These are phyloP conservation scores for Mastacembelus armatus DNA, from an alignment of 2,797 vertebrate species.

Conservation along the genomic window DNA sequence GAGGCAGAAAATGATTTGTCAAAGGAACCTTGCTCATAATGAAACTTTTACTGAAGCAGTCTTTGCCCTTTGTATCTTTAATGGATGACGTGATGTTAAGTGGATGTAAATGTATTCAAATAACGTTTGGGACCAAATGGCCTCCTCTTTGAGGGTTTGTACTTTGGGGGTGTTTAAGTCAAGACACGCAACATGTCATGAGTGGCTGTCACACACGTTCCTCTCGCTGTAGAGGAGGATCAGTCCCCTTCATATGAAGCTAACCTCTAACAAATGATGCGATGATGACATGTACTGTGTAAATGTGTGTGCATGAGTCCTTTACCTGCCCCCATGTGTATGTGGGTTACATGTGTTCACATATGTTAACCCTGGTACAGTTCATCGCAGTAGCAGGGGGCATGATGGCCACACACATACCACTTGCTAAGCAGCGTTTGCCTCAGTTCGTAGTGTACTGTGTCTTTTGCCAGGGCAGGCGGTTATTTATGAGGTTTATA, in stretches of 20 bases:
- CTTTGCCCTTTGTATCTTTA: slow-evolving; percentile 67
- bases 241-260: slow-evolving; percentile 30
- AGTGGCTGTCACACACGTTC: slow-evolving; percentile 27
- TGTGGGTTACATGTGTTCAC: slow-evolving; percentile 3
- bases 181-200: slow-evolving; percentile 28
- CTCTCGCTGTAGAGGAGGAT: slow-evolving; percentile 1
- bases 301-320: slow-evolving; percentile 7
- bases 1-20: slow-evolving; percentile 27
- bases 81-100: slow-evolving; percentile 66
- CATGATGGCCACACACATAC: too few relatives aligned
- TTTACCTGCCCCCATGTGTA: slow-evolving; percentile 12
- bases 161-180: slow-evolving; percentile 40
- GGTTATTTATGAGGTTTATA: too few relatives aligned
- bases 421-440: too few relatives aligned
- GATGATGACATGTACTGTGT: too few relatives aligned
- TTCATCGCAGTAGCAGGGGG: slow-evolving; percentile 4
- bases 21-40: slow-evolving; percentile 41
- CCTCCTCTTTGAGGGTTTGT: slow-evolving; percentile 46
- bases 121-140: slow-evolving; percentile 43
- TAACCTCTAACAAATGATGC: slow-evolving; percentile 17
- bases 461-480: too few relatives aligned
- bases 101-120: slow-evolving; percentile 70
- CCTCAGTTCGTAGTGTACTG: slow-evolving; percentile 17
- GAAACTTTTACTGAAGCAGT: slow-evolving; percentile 52
- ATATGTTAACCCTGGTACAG: slow-evolving; percentile 4